Base-by-base conservation (phyloP, 2,888 invertebrate genomes). In the Protodeltote pygarga region DNA sequence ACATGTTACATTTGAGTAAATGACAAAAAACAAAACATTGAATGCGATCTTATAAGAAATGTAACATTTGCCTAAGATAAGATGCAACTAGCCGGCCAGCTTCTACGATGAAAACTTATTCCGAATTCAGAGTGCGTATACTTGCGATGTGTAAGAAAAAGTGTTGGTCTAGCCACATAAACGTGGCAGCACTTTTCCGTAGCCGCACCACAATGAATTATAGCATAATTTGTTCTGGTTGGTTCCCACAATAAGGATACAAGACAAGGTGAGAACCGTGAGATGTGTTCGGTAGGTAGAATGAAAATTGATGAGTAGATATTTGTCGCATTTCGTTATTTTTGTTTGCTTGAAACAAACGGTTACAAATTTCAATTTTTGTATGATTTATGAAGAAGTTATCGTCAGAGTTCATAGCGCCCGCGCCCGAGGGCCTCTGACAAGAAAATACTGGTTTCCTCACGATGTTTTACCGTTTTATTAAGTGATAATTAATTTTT, bases 221-320 rank as follows among this genome's bases (percentile, higher is more conserved):
- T 83, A 73, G 73, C 71, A 79, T 77, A 81, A 81, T 82, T 82
- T 79, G 81, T 81, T 79, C 64, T 69, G 67, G 65, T 72, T 63
- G 71, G 69, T 65, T 68, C 58, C 67, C 61, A 65, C 75, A 74
- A 70, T 73, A 75, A 75, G 69, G 73, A 75, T 77, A 72, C 73
- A 67, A 72, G 59, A 62, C 55, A 66, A 76, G 69, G 77, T 79
- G 77, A 69, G 71, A 76, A 65, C 65, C 55, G 64, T 59, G 67
- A 63, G 70, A 73, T 73, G 70, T 71, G 70, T 73, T 70, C 67
- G 73, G 68, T 70, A 77, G 70, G 73, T 72, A 69, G 41, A 69
- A 75, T 69, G 67, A 57, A 62, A 77, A 79, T 75, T 73, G 71
- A 79, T 79, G 77, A 63, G 58, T 38, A 50, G 60, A 52, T 70